Evolutionary conservation across 2,888 invertebrate genomes (phyloP), one percentile per base, ranked within the genome.

Genomic region (Erebia epiphron): DNA sequence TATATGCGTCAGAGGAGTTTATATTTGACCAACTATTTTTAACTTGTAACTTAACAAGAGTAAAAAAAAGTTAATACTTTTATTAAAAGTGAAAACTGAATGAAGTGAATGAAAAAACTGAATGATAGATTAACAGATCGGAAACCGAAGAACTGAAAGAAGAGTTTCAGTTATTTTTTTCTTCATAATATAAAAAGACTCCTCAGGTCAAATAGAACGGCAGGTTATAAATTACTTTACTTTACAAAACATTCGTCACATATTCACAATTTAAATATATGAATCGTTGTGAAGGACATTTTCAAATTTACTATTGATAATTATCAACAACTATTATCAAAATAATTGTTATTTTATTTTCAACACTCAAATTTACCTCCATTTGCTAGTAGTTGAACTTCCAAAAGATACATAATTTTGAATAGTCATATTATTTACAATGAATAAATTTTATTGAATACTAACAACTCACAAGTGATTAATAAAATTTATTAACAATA

Each of bases 361-460:
- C 18, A 49, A 62, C 8, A 21, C 14, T 21, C 62, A 21, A 49
- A 1, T 46, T 62, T 49, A 62, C 62, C 49, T 62, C 46, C 49
- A 49, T 62, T 62, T 49, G 21, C 62, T 62, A 62, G 62, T 49
- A 49, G 8, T 62, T 21, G 3, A 61, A 58, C n/a, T 61, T 61
- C 46, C 10, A 61, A 61, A 62, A 49, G 14, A 62, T 18, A 49
- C 4, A 14, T 58, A n/a, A 43, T 41, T 60, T 63, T 21, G 14
- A 41, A 35, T 41, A 16, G 0, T 35, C 13, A 64, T 41, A n/a
- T 64, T 54, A 64, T 54, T 64, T 52, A 64, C 52, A 64, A 64
- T 64, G 64, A 64, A 52, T 64, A 64, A 52, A 64, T 64, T 64
- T 64, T 64, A 62, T 62, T 62, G 62, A 62, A 62, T 62, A 62